phyloP scores from a whole-genome alignment of 1,140 invertebrate genomes.

The Agrypnia vestita region DNA sequence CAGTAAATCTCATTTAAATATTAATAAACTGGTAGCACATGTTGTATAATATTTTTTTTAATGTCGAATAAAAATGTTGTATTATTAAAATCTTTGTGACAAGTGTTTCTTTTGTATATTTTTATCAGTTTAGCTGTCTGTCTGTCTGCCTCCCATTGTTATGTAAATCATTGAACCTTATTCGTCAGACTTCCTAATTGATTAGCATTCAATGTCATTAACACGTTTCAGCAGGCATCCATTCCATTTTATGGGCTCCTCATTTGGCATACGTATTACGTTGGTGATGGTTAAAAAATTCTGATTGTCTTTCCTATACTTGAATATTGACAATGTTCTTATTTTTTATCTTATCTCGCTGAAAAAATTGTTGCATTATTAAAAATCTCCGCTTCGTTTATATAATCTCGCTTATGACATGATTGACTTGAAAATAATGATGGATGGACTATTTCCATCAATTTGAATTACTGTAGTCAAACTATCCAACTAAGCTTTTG shows the following conservation, averaged over 20 bases:
- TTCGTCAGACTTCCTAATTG: constrained; percentile 13
- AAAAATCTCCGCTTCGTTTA: no score
- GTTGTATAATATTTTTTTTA: no score
- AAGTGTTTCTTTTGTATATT: constrained; percentile 26
- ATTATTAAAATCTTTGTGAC: no score
- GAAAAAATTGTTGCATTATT: not conserved
- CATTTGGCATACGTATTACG: no score
- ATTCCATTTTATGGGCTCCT: not conserved
- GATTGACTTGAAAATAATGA: not conserved
- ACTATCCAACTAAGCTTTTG: no score
- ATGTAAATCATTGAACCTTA: constrained; percentile 2
- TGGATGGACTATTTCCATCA: not conserved
- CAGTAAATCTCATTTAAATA: no score
- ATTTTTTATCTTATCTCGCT: not conserved
- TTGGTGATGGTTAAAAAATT: no score
- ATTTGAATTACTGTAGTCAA: no score
- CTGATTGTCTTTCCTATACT: not conserved
- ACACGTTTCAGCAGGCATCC: not conserved
- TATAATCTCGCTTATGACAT: not conserved
- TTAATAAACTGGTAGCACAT: no score
- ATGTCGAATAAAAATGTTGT: no score
- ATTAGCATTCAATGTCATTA: not conserved
- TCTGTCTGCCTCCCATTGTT: not conserved
- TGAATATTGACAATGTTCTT: not conserved
- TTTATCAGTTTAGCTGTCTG: constrained; percentile 16